These are phyloP conservation scores for Morpho deidamia DNA, from an alignment of 2,888 invertebrate genomes.

Conservation along the genomic window DNA sequence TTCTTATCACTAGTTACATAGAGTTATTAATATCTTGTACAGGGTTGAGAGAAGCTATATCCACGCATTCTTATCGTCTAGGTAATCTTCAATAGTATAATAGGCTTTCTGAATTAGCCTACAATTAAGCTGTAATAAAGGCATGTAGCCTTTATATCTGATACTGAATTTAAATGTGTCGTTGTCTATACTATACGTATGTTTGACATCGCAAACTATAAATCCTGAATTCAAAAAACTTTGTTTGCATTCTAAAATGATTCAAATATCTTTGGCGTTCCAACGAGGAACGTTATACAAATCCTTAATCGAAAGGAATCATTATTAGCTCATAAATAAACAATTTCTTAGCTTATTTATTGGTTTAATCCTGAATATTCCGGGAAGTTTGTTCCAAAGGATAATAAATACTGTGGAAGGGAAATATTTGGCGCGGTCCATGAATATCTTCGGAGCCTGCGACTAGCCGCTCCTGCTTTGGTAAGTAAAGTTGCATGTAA, in stretches of 20 bases:
- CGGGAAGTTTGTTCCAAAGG: slow-evolving; percentile 32
- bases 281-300: slow-evolving; percentile 28
- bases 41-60: no score
- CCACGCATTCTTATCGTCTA: no score
- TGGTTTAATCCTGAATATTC: slow-evolving; percentile 27
- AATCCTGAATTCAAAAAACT: no score
- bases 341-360: slow-evolving; percentile 28
- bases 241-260: background rate
- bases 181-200: no score
- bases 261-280: slow-evolving; percentile 5
- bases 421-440: slow-evolving; percentile 44
- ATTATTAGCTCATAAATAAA: slow-evolving; percentile 28
- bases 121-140: no score
- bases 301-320: slow-evolving; percentile 29
- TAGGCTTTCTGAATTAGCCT: no score
- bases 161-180: no score
- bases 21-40: no score
- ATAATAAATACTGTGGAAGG: slow-evolving; percentile 33
- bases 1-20: no score
- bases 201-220: no score
- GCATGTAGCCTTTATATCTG: no score
- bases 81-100: no score
- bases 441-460: slow-evolving; percentile 41
- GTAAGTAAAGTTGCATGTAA: slow-evolving; percentile 72
- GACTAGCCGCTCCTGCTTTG: slow-evolving; percentile 56